Conservation (phyloP, 2,888 invertebrate genomes). For the Cloeon dipterum region DNA sequence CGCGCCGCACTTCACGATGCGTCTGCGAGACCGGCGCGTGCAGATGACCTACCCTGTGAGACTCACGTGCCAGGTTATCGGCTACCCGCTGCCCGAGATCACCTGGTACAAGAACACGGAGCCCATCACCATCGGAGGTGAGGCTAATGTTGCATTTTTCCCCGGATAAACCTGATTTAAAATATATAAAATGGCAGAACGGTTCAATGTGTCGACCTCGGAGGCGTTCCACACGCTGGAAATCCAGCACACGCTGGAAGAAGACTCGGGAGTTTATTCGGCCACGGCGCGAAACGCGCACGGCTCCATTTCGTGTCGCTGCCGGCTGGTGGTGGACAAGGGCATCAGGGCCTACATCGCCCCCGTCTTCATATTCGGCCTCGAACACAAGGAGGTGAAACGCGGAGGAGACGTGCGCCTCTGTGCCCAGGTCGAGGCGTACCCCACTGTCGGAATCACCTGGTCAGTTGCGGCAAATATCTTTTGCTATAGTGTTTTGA, state of each 20-base stretch:
- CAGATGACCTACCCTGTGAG: conserved; percentile 64
- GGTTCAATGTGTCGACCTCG: conserved; percentile 36
- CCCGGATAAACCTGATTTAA: too few relatives aligned
- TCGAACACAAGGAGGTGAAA: conserved; percentile 38
- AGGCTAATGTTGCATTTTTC: too few relatives aligned
- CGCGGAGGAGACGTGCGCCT: conserved; percentile 36
- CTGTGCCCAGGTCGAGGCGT: conserved; percentile 28
- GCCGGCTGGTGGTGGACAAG: conserved; percentile 54
- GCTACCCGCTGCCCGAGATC: conserved; percentile 46
- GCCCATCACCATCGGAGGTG: conserved; percentile 21
- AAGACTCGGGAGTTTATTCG: conserved; percentile 61
- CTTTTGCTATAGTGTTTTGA: neutral
- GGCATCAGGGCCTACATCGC: conserved; percentile 61
- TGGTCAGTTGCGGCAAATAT: conserved; percentile 30
- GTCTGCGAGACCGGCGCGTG: conserved; percentile 57
- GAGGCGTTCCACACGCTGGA: conserved; percentile 71
- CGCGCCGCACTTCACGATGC: conserved; percentile 67
- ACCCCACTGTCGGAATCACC: conserved; percentile 51
- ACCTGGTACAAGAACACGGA: conserved; percentile 69
- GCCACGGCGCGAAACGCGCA: conserved; percentile 53
- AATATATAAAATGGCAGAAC: too few relatives aligned
- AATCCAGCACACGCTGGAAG: conserved; percentile 48
- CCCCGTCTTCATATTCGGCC: conserved; percentile 47
- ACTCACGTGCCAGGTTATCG: conserved; percentile 64
- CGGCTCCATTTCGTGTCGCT: conserved; percentile 62